Evolutionary conservation across 2,888 invertebrate species (phyloP).

Genomic region (Stratiomys singularior): DNA sequence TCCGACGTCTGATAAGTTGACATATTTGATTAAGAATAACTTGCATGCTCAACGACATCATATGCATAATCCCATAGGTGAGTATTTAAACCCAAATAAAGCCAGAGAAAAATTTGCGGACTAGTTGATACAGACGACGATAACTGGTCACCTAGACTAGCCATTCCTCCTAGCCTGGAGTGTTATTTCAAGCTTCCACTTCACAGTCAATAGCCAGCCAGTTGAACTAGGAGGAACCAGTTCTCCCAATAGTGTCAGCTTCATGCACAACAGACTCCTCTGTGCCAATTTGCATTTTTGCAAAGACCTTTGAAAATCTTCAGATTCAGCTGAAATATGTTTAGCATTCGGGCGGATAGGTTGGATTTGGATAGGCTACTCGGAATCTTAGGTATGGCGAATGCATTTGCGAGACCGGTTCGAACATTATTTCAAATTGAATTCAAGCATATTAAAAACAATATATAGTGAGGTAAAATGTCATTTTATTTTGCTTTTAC

Average conservation of each 20-base stretch:
- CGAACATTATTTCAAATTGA: constrained; percentile 6
- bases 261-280: neutral
- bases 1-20: neutral
- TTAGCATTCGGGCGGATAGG: constrained; percentile 3
- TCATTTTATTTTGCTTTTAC: too few relatives aligned
- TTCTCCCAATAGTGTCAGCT: neutral
- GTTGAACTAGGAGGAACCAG: neutral
- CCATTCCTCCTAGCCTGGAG: neutral
- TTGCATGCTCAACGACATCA: neutral
- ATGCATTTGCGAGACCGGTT: constrained; percentile 16
- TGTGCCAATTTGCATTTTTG: constrained; percentile 18
- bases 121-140: too few relatives aligned
- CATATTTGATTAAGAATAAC: neutral
- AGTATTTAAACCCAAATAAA: neutral
- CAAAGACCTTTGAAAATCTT: neutral
- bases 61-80: neutral
- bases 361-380: too few relatives aligned
- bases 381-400: neutral
- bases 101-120: too few relatives aligned
- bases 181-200: neutral
- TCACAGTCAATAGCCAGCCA: neutral
- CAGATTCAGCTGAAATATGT: neutral
- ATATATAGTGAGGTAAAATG: neutral
- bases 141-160: neutral
- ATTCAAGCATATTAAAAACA: neutral